Evolutionary conservation across 2,797 vertebrate genomes (phyloP).

Genomic region (Dendrocincla tyrannina): DNA sequence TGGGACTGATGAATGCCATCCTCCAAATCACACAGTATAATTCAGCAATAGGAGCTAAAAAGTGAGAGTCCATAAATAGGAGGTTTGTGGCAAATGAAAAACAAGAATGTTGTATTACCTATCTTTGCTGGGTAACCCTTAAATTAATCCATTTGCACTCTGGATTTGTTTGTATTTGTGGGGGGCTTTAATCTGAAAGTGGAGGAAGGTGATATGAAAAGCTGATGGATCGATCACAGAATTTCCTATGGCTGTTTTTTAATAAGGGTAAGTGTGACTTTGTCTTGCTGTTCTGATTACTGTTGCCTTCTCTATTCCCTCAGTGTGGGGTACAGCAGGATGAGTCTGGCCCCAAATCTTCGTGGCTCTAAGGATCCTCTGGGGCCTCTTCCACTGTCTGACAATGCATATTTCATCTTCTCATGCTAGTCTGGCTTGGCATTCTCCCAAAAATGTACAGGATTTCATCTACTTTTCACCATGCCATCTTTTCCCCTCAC

Average conservation of each 20-base stretch:
- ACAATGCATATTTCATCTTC: not conserved
- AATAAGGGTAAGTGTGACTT: not conserved
- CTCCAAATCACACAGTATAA: not conserved
- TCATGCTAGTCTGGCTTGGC: not conserved
- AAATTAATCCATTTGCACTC: not conserved
- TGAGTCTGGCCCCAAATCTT: not conserved
- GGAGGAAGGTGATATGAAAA: not conserved
- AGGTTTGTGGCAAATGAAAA: not conserved
- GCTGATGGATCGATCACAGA: not conserved
- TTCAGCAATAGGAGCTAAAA: not conserved
- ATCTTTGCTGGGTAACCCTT: not conserved
- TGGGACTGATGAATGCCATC: not conserved
- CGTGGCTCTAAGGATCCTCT: not conserved
- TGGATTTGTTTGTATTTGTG: not conserved
- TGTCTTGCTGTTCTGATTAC: not conserved
- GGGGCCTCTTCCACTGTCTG: not conserved
- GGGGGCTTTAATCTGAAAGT: not conserved
- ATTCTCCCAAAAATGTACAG: not conserved
- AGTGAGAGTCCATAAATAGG: not conserved
- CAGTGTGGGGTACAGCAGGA: not conserved
- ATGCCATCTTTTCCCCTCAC: fast-evolving
- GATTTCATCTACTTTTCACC: not conserved
- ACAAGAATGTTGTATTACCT: not conserved
- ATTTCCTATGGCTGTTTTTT: not conserved
- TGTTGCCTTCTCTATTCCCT: not conserved